Evolutionary conservation across 1,140 invertebrate species (phyloP).

Genomic region (Drosophila grimshawi): DNA sequence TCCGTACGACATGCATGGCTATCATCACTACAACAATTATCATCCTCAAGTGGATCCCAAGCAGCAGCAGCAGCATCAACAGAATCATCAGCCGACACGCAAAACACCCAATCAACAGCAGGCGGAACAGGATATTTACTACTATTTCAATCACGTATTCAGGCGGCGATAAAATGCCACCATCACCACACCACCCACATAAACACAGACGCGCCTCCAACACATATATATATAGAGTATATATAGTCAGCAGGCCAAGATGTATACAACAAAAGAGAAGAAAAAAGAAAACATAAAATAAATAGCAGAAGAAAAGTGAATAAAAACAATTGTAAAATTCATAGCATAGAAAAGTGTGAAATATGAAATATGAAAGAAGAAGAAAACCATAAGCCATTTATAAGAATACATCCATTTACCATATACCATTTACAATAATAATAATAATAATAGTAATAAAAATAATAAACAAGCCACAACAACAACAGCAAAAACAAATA

Average conservation of each 20-base stretch:
- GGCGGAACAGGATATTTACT: slow-evolving; percentile 78
- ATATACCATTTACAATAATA: slow-evolving; percentile 7
- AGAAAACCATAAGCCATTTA: slow-evolving; percentile 20
- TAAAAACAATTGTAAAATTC: slow-evolving; percentile 56
- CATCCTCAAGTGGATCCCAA: slow-evolving; percentile 76
- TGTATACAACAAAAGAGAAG: slow-evolving; percentile 37
- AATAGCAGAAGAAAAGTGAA: not conserved
- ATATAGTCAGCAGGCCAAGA: slow-evolving; percentile 57
- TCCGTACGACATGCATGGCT: slow-evolving; percentile 76
- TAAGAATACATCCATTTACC: slow-evolving; percentile 19
- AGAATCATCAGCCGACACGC: slow-evolving; percentile 58
- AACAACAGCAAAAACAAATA: slow-evolving; percentile 8
- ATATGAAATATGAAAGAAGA: slow-evolving; percentile 39
- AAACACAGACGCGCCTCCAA: slow-evolving; percentile 40
- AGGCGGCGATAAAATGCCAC: slow-evolving; percentile 51
- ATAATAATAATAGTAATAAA: slow-evolving; percentile 15
- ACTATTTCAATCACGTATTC: slow-evolving; percentile 82
- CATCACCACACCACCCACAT: slow-evolving; percentile 11
- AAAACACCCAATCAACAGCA: slow-evolving; percentile 78
- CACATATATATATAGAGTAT: slow-evolving; percentile 55
- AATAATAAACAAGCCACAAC: slow-evolving; percentile 41
- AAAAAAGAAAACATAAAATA: not conserved
- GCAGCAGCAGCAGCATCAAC: slow-evolving; percentile 61
- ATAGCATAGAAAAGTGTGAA: slow-evolving; percentile 20
- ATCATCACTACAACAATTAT: slow-evolving; percentile 74